Percentiles rank a stretch among this genome's conserved stretches.
phyloP scores from a whole-genome alignment of 1,140 invertebrate genomes.

The Hetaerina americana region DNA sequence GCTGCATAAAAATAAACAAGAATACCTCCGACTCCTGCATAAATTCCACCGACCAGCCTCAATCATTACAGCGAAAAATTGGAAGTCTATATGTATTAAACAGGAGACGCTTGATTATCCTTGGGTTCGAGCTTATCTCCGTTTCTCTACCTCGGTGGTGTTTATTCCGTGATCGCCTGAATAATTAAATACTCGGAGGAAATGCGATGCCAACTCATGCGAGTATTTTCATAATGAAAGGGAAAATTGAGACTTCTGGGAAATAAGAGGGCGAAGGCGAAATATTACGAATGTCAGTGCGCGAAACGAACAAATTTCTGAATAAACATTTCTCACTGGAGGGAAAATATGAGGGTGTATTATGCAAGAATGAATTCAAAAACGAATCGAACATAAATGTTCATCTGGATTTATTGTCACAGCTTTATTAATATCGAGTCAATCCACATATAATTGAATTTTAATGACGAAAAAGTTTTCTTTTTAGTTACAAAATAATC shows the following conservation, averaged over 20 bases:
- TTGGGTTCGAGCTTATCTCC: neutral
- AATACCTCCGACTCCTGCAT: neutral
- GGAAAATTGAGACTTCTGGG: neutral
- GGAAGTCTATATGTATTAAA: neutral
- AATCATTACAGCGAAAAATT: neutral
- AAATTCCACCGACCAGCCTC: neutral
- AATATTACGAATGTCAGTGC: neutral
- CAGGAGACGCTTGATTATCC: neutral
- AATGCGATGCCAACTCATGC: neutral
- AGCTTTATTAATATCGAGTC: too few relatives aligned
- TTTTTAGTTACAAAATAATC: too few relatives aligned
- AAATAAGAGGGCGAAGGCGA: neutral
- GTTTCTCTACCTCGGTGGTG: neutral
- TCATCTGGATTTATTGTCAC: too few relatives aligned
- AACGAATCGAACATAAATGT: too few relatives aligned
- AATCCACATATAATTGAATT: too few relatives aligned
- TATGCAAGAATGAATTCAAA: too few relatives aligned
- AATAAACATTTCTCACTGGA: neutral
- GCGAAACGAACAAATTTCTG: neutral
- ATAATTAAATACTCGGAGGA: neutral
- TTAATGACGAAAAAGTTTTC: too few relatives aligned
- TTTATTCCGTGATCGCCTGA: neutral
- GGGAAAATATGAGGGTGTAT: too few relatives aligned
- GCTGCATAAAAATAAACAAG: neutral
- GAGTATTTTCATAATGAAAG: neutral